Base-by-base conservation (phyloP, 2,888 invertebrate species). In the Netelia inedita region DNA sequence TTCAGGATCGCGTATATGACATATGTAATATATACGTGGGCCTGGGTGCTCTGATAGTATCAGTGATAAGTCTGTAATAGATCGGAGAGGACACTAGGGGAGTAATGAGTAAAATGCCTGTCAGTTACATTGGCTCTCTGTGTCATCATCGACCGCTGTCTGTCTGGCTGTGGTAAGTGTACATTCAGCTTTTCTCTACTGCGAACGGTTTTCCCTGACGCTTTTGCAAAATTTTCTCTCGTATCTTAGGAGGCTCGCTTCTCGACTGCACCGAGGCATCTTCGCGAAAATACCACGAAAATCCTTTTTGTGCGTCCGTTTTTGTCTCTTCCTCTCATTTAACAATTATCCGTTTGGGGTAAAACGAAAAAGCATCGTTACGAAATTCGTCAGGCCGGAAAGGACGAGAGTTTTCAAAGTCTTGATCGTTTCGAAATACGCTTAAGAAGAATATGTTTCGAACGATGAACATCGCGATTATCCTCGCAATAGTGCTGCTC, bases 1-100 rank as follows among this genome's bases (percentile, higher is more conserved):
- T 72, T 71, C 75, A 79, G 82, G 79, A 85, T 82, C 79, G 79
- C 46, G 79, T 74, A 19, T 59, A 43, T 65, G 65, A 75, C 57
- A 57, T 68, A 75, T 68, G 68, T 68, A 55, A 43, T 65, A 72
- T 63, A 57, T 80, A 72, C 66, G 46, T 79, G 85, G 61, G 72
- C 35, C 35, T 63, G 82, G 79, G 71, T 72, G 81, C 81, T 83
- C 87, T 83, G 87, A 85, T 87, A 87, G 74, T 88, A 88, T 90
- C 88, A 88, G 87, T 88, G 88, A 91, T 91, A 92, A 91, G 91
- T 92, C 89, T 92, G 92, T 93, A 93, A 93, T 93, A 88, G 93
- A 93, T 93, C 92, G 91, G 92, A 92, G 92, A 92, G 93, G 91
- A 93, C 90, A 89, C 91, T 92, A 90, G 93, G 93, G 93, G 93